Conservation (phyloP, 2,797 vertebrate genomes). For the Catostomus latipinnis region DNA sequence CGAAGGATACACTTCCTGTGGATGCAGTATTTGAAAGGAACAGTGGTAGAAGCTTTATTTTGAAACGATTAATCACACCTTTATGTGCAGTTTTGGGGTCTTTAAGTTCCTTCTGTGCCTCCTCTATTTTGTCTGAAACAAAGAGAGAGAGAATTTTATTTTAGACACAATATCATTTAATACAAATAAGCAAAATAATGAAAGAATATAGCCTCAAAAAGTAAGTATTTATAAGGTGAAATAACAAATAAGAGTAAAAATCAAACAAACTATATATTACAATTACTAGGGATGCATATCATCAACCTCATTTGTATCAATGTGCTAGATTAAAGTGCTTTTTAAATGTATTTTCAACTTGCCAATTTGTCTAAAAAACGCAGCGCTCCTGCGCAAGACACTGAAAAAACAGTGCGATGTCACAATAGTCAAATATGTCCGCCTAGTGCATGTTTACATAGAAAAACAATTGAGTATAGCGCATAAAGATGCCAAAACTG, state of each 20-base stretch:
- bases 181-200: not conserved
- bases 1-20: not conserved
- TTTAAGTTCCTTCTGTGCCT: conserved; percentile 97
- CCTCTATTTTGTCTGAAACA: conserved; percentile 96
- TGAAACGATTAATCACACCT: conserved; percentile 78
- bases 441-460: no score
- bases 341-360: no score
- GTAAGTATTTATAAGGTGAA: no score
- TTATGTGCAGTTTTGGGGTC: conserved; percentile 89
- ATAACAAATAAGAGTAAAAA: no score
- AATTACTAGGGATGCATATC: not conserved
- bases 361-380: no score
- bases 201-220: not conserved
- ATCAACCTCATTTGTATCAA: no score
- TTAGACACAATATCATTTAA: conserved; percentile 30
- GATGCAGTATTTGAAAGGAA: conserved; percentile 7
- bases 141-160: conserved; percentile 58
- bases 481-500: no score
- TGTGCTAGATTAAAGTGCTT: no score
- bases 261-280: not conserved
- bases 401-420: no score
- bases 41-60: conserved; percentile 3
- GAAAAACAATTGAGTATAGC: no score
- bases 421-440: no score
- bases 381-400: no score